Evolutionary conservation across 2,797 vertebrate genomes (phyloP).

Genomic region (Cirrhinus molitorella): DNA sequence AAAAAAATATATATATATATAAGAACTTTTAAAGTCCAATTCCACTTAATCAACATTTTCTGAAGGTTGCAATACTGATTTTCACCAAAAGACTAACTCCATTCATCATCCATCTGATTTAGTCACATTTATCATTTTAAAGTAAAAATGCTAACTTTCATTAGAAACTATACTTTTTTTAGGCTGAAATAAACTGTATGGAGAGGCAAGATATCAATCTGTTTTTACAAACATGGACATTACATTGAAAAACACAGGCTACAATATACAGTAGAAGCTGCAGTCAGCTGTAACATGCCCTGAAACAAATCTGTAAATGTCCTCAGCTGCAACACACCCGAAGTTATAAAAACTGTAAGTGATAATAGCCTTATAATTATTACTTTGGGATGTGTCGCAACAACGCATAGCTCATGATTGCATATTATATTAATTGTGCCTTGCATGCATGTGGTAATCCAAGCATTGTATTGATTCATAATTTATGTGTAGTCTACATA

Average conservation of each 20-base stretch:
- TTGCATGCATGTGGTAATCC: neutral
- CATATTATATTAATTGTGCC: neutral
- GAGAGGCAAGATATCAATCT: neutral
- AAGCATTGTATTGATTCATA: neutral
- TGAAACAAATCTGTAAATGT: neutral
- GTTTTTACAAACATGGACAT: neutral
- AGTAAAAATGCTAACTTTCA: too few species aligned
- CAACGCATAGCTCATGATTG: neutral
- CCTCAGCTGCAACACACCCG: too few species aligned
- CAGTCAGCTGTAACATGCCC: neutral
- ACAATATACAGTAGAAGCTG: neutral
- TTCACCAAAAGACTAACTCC: conserved; percentile 15
- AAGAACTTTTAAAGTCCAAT: neutral
- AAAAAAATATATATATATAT: neutral
- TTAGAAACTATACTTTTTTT: neutral
- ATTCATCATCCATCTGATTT: neutral
- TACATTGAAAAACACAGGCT: neutral
- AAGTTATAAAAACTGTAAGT: neutral
- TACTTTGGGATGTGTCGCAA: neutral
- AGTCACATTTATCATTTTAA: neutral
- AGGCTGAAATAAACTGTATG: neutral
- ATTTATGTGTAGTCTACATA: neutral
- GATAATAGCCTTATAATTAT: neutral
- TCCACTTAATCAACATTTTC: too few species aligned
- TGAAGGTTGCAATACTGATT: neutral